Evolutionary conservation across 2,113 vertebrate genomes (phyloP).

Genomic region (Pterophyllum scalare): DNA sequence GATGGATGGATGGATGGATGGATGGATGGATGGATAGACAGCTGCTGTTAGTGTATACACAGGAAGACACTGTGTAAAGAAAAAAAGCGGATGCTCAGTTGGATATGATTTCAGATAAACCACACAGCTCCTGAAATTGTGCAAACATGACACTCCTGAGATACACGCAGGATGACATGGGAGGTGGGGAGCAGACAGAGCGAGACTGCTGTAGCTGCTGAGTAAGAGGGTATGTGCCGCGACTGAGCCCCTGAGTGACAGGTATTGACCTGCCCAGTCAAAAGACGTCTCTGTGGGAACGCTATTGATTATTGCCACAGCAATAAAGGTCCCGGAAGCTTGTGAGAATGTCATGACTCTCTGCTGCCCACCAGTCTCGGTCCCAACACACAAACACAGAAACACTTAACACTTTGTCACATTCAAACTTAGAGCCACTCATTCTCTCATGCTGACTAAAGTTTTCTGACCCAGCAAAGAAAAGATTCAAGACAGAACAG

Average conservation of each 20-base stretch:
- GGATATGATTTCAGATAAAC: background rate
- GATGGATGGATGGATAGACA: too few relatives aligned
- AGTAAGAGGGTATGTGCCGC: conserved; percentile 75
- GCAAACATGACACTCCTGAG: conserved; percentile 10
- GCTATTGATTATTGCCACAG: conserved; percentile 80
- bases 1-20: too few relatives aligned
- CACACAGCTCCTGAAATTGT: background rate
- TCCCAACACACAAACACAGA: conserved; percentile 48
- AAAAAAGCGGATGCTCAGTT: background rate
- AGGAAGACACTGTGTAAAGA: background rate
- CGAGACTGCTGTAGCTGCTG: conserved; percentile 69
- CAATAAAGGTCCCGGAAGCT: conserved; percentile 79
- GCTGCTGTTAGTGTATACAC: too few relatives aligned
- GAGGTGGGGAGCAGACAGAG: conserved; percentile 21
- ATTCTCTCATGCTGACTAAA: conserved; percentile 23
- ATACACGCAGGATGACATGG: conserved; percentile 15
- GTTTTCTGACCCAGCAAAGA: conserved; percentile 7
- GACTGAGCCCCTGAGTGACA: conserved; percentile 77
- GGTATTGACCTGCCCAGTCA: conserved; percentile 79
- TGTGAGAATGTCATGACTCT: conserved; percentile 78
- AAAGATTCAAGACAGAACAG: conserved; percentile 18
- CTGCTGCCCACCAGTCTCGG: conserved; percentile 38
- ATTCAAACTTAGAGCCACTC: conserved; percentile 31
- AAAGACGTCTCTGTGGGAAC: conserved; percentile 78
- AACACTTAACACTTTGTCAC: conserved; percentile 35